A percentile compares a stretch with the other conserved stretches of the same genome.
Evolutionary conservation across 2,888 invertebrate genomes (phyloP).

Genomic region (Eupithecia inturbata): DNA sequence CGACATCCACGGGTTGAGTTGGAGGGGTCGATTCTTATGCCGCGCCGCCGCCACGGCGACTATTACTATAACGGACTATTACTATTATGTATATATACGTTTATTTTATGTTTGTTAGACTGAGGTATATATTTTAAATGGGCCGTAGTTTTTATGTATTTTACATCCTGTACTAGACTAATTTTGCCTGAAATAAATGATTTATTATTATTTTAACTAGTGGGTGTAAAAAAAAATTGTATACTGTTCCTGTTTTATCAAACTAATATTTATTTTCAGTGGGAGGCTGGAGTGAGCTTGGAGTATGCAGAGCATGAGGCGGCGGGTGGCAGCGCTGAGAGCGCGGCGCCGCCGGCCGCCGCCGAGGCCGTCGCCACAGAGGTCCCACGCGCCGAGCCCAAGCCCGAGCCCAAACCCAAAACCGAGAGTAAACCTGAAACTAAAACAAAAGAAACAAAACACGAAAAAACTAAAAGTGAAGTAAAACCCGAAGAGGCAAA

Average conservation of each 20-base stretch:
- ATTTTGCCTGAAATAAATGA: too few relatives aligned
- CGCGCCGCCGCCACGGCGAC: background rate
- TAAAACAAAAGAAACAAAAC: conserved; percentile 40
- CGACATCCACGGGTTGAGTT: background rate
- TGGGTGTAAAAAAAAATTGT: background rate
- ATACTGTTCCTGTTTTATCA: background rate
- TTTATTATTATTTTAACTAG: too few relatives aligned
- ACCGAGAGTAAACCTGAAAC: conserved; percentile 49
- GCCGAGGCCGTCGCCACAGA: conserved; percentile 45
- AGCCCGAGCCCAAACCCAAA: conserved; percentile 48
- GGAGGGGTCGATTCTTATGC: background rate
- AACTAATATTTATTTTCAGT: conserved; percentile 53
- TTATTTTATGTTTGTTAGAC: too few relatives aligned
- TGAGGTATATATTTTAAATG: too few relatives aligned
- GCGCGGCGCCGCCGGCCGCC: conserved; percentile 39
- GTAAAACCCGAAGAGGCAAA: conserved; percentile 36
- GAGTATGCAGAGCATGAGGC: conserved; percentile 51
- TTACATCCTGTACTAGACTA: too few relatives aligned
- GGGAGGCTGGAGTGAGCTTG: conserved; percentile 64
- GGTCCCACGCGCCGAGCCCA: conserved; percentile 44
- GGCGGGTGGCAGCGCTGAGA: conserved; percentile 40
- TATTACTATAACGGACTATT: too few relatives aligned
- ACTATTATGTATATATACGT: too few relatives aligned
- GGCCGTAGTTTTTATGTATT: too few relatives aligned
- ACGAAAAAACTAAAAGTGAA: conserved; percentile 38